A percentile compares a stretch with the other conserved stretches of the same genome.
These are phyloP conservation scores for Siphonodentalium dalli DNA, from an alignment of 2,888 invertebrate genomes.

Conservation along the genomic window DNA sequence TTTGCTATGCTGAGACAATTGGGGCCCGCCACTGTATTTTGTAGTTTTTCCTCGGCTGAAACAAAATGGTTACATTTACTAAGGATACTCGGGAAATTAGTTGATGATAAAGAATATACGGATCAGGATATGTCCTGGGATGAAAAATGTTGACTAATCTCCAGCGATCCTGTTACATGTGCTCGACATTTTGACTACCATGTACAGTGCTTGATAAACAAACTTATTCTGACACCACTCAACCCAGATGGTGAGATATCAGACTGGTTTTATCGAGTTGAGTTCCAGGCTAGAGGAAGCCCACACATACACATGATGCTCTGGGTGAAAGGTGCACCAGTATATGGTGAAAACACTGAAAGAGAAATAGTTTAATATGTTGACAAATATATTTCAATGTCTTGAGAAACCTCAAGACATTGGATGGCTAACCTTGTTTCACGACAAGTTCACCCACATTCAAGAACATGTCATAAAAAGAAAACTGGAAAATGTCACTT, in stretches of 20 bases:
- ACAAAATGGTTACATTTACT: slow-evolving; percentile 18
- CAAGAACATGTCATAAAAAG: slow-evolving; percentile 15
- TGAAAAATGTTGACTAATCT: slow-evolving; percentile 29
- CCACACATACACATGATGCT: slow-evolving; percentile 35
- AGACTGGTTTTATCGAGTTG: slow-evolving; percentile 33
- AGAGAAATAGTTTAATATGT: slow-evolving; percentile 8
- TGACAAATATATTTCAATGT: slow-evolving; percentile 19
- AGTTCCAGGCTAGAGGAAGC: slow-evolving; percentile 37
- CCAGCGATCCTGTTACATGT: slow-evolving; percentile 38
- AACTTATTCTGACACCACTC: background rate
- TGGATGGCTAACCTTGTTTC: slow-evolving; percentile 6
- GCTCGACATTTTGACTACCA: slow-evolving; percentile 35
- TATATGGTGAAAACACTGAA: slow-evolving; percentile 9
- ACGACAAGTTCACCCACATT: slow-evolving; percentile 10
- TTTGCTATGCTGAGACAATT: slow-evolving; percentile 25
- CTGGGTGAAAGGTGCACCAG: slow-evolving; percentile 33
- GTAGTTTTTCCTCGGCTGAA: slow-evolving; percentile 24
- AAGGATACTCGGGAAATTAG: slow-evolving; percentile 8
- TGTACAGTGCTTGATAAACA: slow-evolving; percentile 21
- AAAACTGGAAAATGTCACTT: slow-evolving; percentile 17
- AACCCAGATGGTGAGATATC: slow-evolving; percentile 27
- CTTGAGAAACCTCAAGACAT: slow-evolving; percentile 1
- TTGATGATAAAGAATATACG: slow-evolving; percentile 10
- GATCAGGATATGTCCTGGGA: slow-evolving; percentile 22
- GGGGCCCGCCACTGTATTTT: slow-evolving; percentile 23